Evolutionary conservation across 2,888 invertebrate genomes (phyloP).

Genomic region (Rhingia rostrata): DNA sequence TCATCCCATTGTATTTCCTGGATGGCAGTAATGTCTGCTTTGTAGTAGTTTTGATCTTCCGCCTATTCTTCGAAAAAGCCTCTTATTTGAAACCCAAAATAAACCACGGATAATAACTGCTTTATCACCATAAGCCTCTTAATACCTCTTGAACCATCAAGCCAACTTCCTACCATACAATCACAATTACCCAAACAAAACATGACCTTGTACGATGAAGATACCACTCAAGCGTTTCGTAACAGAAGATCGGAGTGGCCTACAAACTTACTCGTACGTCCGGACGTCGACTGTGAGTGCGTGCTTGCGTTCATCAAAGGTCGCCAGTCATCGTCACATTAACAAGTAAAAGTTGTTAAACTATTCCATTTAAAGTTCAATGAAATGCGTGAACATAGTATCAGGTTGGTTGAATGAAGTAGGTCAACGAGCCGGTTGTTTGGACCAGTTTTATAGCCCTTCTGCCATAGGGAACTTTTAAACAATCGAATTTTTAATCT

Average conservation of each 20-base stretch:
- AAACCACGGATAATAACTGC: too few species aligned
- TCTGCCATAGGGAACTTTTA: neutral
- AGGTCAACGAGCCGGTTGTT: conserved; percentile 59
- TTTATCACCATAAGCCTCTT: neutral
- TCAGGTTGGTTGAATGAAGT: conserved; percentile 29
- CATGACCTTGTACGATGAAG: conserved; percentile 49
- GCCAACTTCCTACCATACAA: neutral
- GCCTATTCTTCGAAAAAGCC: too few species aligned
- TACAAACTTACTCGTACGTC: conserved; percentile 38
- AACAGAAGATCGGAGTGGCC: conserved; percentile 31
- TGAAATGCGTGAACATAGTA: conserved; percentile 13
- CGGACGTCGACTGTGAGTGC: conserved; percentile 16
- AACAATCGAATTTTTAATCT: conserved; percentile 8
- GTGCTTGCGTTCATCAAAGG: conserved; percentile 43
- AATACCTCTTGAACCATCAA: neutral
- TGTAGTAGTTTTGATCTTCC: too few species aligned
- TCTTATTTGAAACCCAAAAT: too few species aligned
- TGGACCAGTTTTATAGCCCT: conserved; percentile 9
- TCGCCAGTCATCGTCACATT: conserved; percentile 25
- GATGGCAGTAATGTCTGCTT: too few species aligned
- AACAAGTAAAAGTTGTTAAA: conserved; percentile 64
- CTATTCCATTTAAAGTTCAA: conserved; percentile 49
- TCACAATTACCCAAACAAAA: neutral
- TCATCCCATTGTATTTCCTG: too few species aligned
- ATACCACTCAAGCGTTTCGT: conserved; percentile 38